These are phyloP conservation scores for Bombylius discolor DNA, from an alignment of 2,888 invertebrate genomes.

Conservation along the genomic window DNA sequence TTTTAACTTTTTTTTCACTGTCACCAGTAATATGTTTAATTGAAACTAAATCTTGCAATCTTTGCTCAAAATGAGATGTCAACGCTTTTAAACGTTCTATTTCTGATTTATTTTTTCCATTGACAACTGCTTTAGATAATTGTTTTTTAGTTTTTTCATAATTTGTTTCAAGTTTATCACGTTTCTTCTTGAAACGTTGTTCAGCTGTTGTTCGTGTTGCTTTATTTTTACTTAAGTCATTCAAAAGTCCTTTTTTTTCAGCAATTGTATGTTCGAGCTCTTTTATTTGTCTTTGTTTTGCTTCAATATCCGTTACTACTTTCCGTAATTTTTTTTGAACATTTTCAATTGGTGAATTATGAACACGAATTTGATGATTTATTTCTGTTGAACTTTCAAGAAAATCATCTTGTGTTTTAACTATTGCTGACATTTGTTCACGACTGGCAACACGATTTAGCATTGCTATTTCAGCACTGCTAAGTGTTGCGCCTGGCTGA, in stretches of 20 bases:
- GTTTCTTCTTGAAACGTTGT: conserved; percentile 49
- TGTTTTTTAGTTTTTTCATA: conserved; percentile 46
- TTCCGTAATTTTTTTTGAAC: conserved; percentile 32
- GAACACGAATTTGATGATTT: conserved; percentile 17
- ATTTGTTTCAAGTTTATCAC: conserved; percentile 45
- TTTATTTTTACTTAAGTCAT: conserved; percentile 49
- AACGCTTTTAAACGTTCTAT: conserved; percentile 35
- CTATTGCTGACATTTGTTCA: conserved; percentile 18
- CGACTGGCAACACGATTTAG: conserved; percentile 44
- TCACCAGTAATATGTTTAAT: conserved; percentile 48
- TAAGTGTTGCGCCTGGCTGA: conserved; percentile 47
- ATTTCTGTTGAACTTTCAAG: conserved; percentile 25
- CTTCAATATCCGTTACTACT: conserved; percentile 43
- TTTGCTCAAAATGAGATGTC: conserved; percentile 39
- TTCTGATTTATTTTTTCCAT: conserved; percentile 34
- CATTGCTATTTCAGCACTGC: conserved; percentile 45
- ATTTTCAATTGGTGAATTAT: conserved; percentile 26
- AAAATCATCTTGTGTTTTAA: conserved; percentile 24
- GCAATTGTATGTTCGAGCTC: conserved; percentile 56
- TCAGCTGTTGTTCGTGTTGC: conserved; percentile 45
- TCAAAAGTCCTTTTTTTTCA: conserved; percentile 60
- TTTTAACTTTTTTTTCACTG: conserved; percentile 51
- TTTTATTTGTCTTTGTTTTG: conserved; percentile 53
- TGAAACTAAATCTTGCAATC: conserved; percentile 40
- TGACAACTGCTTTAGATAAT: conserved; percentile 40